These are phyloP conservation scores for Lepus europaeus DNA, from an alignment of 2,113 vertebrate species.

Conservation along the genomic window DNA sequence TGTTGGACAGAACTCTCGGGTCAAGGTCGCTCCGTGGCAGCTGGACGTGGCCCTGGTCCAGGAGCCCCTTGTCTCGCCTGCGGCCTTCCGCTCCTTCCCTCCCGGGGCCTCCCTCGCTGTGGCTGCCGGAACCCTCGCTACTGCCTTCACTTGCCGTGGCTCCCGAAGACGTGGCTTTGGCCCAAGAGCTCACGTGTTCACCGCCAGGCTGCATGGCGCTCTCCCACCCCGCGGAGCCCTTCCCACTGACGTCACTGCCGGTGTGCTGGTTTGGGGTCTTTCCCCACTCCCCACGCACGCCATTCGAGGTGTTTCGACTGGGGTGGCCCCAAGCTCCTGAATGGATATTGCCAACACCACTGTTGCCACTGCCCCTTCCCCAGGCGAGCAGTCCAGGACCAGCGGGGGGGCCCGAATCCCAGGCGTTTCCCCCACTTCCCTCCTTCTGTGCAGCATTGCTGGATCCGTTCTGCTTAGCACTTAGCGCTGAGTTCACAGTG, in stretches of 20 bases:
- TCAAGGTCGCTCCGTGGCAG: slow-evolving; percentile 96
- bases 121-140: slow-evolving; percentile 89
- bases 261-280: slow-evolving; percentile 92
- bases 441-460: slow-evolving; percentile 90
- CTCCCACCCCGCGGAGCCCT: slow-evolving; percentile 93
- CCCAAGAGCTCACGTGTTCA: slow-evolving; percentile 92
- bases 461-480: slow-evolving; percentile 91
- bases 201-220: slow-evolving; percentile 86
- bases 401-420: slow-evolving; percentile 93
- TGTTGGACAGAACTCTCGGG: slow-evolving; percentile 97
- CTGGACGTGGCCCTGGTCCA: slow-evolving; percentile 90
- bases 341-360: slow-evolving; percentile 88
- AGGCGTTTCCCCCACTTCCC: slow-evolving; percentile 88
- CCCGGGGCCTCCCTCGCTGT: slow-evolving; percentile 88
- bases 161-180: slow-evolving; percentile 90
- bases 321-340: slow-evolving; percentile 93
- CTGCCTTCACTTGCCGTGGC: slow-evolving; percentile 94
- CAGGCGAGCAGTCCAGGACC: slow-evolving; percentile 92
- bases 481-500: slow-evolving; percentile 92
- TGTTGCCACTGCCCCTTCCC: slow-evolving; percentile 89
- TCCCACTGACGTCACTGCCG: slow-evolving; percentile 89
- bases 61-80: slow-evolving; percentile 87
- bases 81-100: slow-evolving; percentile 91
- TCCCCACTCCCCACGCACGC: slow-evolving; percentile 91
- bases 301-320: slow-evolving; percentile 86